Evolutionary conservation across 2,113 vertebrate genomes (phyloP), one percentile per base, ranked within the genome.

Genomic region (Chauna torquata): DNA sequence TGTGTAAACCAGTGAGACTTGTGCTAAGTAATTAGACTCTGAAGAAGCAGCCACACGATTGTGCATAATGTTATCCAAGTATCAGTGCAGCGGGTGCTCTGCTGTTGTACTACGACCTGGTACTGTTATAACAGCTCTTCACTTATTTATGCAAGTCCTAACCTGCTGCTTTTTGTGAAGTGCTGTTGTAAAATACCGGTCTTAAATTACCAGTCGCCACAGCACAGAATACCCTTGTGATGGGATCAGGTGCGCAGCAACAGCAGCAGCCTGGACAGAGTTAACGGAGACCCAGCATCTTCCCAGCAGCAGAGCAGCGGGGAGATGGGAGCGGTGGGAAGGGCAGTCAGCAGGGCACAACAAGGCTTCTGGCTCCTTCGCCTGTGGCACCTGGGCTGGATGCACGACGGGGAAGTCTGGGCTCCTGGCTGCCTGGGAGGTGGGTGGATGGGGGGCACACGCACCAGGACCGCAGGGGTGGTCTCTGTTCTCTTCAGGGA

Each of bases 391-490:
- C 14, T 59, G 45, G 22, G 6, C 4, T 76, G 62, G 38, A 2
- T 25, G 44, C 4, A 14, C 78, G 36, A 8, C 9, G 24, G 3
- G 19, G 6, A 52, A 36, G 34, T 19, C 15, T 54, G 50, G 24
- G 32, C 12, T 91, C 11, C 12, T 79, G 66, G 49, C 17, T 88
- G 3, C 6, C 25, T 4, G 4, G 38, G 57, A 23, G 49, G 11
- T 44, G 58, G 34, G 22, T 74, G 50, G 47, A 2, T 19, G 9
- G 16, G 40, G 71, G 80, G 16, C 5, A 40, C 9, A 12, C 10
- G 12, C 6, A 8, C 1, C 1, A 0, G 16, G 45, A 11, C 5
- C 32, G 7, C 27, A 34, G 42, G 22, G 50, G 52, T 57, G 44
- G 57, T 16, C 38, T 42, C 30, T 76, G n/a, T 38, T 45, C 5